Base-by-base conservation (phyloP, 37 sponge, comb jelly and placozoan species). In the Ianthella basta region DNA sequence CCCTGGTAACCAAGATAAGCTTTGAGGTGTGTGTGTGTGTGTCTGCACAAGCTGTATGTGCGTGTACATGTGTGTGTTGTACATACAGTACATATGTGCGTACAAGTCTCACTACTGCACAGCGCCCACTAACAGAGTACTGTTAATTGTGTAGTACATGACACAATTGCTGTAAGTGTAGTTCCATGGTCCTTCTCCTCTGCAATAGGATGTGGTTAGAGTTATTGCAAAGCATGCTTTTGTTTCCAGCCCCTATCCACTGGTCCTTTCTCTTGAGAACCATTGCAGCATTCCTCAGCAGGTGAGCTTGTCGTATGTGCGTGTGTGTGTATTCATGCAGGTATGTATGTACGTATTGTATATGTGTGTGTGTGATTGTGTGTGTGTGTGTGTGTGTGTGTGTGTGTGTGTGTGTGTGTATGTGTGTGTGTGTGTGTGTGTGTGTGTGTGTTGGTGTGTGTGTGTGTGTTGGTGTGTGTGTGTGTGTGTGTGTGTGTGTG, bases 261-360 rank as follows among this genome's bases (percentile, higher is more conserved):
- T 88, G 27, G 89, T 93, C 19, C 89, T 93, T 59, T 93, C 96
- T 41, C 57, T 97, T 8, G 98, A 97, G 82, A 97, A 97, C 90
- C 96, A 96, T 79, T 91, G 91, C 65, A 67, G 72, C n/a, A 73
- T 94, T 20, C 78, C 72, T 19, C 91, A 94, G 57, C 92, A 91
- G 79, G 80, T 80, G 72, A 57, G 88, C 29, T 74, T 85, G 20
- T 27, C 14, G 59, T n/a, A 16, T 32, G 25, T 67, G 25, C 72
- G 84, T 68, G 40, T 68, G 60, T 81, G 38, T 25, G 61, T 12
- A 5, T 59, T 24, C 75, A 72, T 34, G 55, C 25, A 37, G 2
- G 79, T 32, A 34, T 18, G 70, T 32, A 34, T 18, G 70, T 69
- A 34, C 34, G 34, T 69, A 34, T 78, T 78, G 27, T 40, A 13